Percentiles rank a stretch among this genome's conserved stretches.
These are phyloP conservation scores for Podilymbus podiceps DNA, from an alignment of 2,113 vertebrate species.

Conservation along the genomic window DNA sequence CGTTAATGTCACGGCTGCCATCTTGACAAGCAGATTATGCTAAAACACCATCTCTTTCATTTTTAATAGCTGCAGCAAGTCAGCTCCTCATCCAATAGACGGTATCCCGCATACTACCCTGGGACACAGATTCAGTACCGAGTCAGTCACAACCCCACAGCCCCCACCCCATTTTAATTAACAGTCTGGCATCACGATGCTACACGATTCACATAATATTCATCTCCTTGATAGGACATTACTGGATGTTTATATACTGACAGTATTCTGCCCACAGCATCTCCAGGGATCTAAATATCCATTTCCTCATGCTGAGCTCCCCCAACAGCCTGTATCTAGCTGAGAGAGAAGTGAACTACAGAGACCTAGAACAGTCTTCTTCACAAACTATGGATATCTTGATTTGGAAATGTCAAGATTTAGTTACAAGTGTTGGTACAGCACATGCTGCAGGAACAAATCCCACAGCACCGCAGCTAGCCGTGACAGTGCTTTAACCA, in stretches of 20 bases:
- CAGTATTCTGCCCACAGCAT: neutral
- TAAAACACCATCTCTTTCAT: neutral
- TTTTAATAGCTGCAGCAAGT: neutral
- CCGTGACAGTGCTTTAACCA: neutral
- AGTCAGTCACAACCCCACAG: neutral
- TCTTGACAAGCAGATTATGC: neutral
- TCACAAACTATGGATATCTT: neutral
- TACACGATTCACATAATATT: neutral
- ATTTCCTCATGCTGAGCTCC: neutral
- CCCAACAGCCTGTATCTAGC: neutral
- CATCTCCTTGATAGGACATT: neutral
- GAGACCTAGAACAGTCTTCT: neutral
- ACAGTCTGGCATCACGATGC: neutral
- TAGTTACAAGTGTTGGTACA: neutral
- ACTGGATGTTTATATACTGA: neutral
- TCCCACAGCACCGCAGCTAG: neutral
- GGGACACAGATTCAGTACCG: neutral
- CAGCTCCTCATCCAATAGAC: constrained; percentile 24
- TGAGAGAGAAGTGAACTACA: neutral
- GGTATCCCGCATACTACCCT: neutral
- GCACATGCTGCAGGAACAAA: neutral
- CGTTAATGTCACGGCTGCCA: neutral
- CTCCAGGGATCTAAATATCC: neutral
- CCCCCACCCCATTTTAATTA: neutral
- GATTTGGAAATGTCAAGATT: neutral